phyloP scores from a whole-genome alignment of 1,140 invertebrate genomes.

The Venturia canescens region DNA sequence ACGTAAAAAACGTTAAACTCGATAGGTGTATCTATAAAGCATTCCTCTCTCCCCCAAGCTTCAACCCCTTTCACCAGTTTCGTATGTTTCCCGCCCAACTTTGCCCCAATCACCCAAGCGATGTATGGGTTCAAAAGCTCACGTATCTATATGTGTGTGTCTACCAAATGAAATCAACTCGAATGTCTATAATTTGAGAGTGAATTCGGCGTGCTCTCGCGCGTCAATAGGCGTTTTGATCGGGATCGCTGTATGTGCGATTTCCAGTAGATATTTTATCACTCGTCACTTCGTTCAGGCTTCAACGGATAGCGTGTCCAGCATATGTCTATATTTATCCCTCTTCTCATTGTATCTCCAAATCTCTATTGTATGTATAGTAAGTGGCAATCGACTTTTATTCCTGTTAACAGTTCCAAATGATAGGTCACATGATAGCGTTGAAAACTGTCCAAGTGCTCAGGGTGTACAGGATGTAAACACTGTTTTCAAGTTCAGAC shows the following conservation, averaged over 20 bases:
- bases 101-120: constrained; percentile 34
- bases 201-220: background rate
- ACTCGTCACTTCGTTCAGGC: background rate
- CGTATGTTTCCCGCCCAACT: constrained; percentile 27
- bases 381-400: background rate
- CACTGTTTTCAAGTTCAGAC: too few relatives aligned
- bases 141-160: constrained; percentile 5
- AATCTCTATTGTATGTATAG: background rate
- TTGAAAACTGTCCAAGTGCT: too few relatives aligned
- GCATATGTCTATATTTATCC: background rate
- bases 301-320: background rate
- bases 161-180: constrained; percentile 37
- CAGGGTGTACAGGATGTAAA: too few relatives aligned
- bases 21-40: constrained; percentile 9
- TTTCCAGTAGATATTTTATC: constrained; percentile 31
- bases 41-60: background rate
- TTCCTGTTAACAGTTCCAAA: background rate
- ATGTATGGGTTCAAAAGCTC: constrained; percentile 31
- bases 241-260: background rate
- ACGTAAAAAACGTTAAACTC: constrained; percentile 43
- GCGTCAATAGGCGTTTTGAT: constrained; percentile 11
- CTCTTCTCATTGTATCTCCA: background rate
- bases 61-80: constrained; percentile 3
- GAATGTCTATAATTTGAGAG: constrained; percentile 41
- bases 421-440: background rate